phyloP scores from a whole-genome alignment of 2,888 invertebrate genomes.

The Coenonympha glycerion region DNA sequence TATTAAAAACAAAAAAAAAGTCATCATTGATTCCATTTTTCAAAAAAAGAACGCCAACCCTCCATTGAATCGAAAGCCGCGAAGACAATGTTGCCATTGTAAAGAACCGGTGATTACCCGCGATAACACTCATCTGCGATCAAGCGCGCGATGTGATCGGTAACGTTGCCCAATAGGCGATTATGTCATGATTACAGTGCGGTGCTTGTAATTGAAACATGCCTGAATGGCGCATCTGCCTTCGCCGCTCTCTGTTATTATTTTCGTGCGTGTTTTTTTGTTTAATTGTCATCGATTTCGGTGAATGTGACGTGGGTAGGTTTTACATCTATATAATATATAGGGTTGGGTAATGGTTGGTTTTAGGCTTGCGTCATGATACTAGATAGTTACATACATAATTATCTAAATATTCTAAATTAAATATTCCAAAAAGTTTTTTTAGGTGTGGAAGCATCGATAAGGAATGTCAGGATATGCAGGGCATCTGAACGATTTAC shows the following conservation, averaged over 20 bases:
- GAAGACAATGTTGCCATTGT: conserved; percentile 26
- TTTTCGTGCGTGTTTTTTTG: conserved; percentile 35
- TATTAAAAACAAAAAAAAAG: too few relatives aligned
- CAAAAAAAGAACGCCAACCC: conserved; percentile 9
- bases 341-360: neutral
- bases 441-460: too few relatives aligned
- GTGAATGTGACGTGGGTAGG: conserved; percentile 28
- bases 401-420: too few relatives aligned
- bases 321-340: neutral
- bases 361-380: neutral
- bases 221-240: conserved; percentile 39
- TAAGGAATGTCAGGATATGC: too few relatives aligned
- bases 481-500: too few relatives aligned
- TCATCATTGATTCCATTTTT: too few relatives aligned
- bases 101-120: conserved; percentile 23
- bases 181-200: conserved; percentile 67
- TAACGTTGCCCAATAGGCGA: conserved; percentile 55
- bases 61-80: conserved; percentile 14
- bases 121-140: conserved; percentile 34
- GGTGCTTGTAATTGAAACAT: conserved; percentile 53
- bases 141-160: conserved; percentile 36
- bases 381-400: too few relatives aligned
- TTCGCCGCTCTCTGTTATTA: conserved; percentile 47
- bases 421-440: too few relatives aligned
- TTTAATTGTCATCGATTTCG: conserved; percentile 34